A percentile compares a stretch with the other conserved stretches of the same genome.
phyloP scores from a whole-genome alignment of 2,888 invertebrate genomes.

The Patella pellucida region DNA sequence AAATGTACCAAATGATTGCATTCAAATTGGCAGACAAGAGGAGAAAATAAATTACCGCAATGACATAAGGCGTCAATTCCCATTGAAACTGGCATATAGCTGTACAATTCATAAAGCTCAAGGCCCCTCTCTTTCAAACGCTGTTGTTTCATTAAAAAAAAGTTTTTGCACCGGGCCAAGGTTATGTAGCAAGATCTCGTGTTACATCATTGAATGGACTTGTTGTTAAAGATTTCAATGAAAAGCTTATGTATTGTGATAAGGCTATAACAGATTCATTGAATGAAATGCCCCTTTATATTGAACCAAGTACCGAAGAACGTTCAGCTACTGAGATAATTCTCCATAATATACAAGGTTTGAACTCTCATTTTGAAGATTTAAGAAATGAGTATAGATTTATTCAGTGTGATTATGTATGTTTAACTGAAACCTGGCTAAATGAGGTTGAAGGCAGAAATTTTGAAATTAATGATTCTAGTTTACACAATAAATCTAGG shows the following conservation, averaged over 20 bases:
- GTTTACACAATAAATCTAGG: slow-evolving; percentile 19
- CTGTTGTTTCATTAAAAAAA: slow-evolving; percentile 12
- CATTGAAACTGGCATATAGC: slow-evolving; percentile 16
- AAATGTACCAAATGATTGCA: background rate
- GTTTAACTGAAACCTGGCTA: slow-evolving; percentile 29
- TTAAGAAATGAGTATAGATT: background rate
- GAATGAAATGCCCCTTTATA: background rate
- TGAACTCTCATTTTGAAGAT: background rate
- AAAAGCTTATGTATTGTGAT: background rate
- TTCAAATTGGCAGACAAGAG: slow-evolving; percentile 10
- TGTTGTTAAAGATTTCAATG: background rate
- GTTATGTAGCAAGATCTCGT: background rate
- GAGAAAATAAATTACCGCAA: slow-evolving; percentile 9
- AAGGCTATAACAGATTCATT: background rate
- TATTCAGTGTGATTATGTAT: background rate
- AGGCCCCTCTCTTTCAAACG: background rate
- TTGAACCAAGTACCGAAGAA: background rate
- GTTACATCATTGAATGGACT: background rate
- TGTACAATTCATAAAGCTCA: background rate
- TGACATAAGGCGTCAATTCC: slow-evolving; percentile 16
- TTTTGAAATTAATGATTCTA: slow-evolving; percentile 18
- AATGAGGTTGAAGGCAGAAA: background rate
- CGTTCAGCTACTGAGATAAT: background rate
- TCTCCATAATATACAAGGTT: background rate
- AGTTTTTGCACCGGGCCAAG: background rate